Base-by-base conservation (phyloP, 2,797 vertebrate genomes). In the Smutsia gigantea region DNA sequence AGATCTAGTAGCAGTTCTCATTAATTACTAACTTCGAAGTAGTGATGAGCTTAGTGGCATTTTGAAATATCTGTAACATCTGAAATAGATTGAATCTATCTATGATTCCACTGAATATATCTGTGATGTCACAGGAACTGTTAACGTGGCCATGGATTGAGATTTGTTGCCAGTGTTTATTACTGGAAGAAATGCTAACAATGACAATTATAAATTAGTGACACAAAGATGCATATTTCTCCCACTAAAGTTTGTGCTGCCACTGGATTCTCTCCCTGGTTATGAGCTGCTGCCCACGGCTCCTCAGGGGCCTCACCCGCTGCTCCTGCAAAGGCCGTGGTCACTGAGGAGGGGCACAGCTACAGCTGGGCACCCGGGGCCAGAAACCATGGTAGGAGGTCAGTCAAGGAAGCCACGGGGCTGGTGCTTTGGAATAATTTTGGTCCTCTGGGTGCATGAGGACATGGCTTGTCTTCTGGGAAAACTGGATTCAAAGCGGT, bases 1-100 rank as follows among this genome's bases (percentile, higher is more conserved):
- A 85, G 77, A 71, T 87, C n/a, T 53, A 51, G 27, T 23, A 92
- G 57, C 82, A 53, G 37, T 3, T 74, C 25, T 90, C 81, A 84
- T 87, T 49, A 39, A 82, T 77, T 66, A 69, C 34, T 55, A 53
- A 77, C 77, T 93, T 88, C 5, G 13, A 84, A 81, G 63, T 55
- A 64, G 42, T 19, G 13, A 82, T 63, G 51, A 78, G 31, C 21
- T 72, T 94, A 78, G 42, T 71, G 90, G 34, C 68, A 68, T 82
- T 95, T 93, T 51, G 34, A 96, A 69, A 66, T 79, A 72, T 42
- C 34, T 63, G 31, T 7, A 51, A 82, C 63, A 82, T 63, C 6
- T 7, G 1, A 72, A 72, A 88, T 10, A 66, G 63, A 75, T 66
- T 39, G 42, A 74, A 94, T 74, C 59, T 11, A 42, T 46, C 51